Conservation (phyloP, 2,797 vertebrate genomes). For the Danio albolineatus region DNA sequence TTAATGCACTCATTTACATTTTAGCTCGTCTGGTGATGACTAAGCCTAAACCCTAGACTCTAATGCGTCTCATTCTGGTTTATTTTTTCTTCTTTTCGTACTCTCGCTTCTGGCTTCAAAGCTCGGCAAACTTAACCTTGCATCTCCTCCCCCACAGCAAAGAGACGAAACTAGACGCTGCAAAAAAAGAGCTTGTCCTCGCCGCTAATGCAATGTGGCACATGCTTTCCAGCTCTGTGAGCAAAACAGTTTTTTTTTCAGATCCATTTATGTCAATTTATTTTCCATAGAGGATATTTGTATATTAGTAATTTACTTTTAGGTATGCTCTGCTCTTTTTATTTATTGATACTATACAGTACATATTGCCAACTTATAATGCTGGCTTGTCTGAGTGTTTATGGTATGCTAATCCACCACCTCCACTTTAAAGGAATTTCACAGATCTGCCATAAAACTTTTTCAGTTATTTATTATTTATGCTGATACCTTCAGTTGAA, state of each 20-base stretch:
- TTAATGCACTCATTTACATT: not conserved
- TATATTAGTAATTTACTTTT: not conserved
- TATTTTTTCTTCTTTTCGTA: not conserved
- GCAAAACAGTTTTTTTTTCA: not conserved
- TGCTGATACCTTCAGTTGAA: no score
- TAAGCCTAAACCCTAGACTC: not conserved
- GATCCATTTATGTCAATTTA: slow-evolving; percentile 46
- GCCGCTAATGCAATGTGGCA: slow-evolving; percentile 33
- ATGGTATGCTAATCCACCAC: not conserved
- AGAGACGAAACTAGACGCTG: not conserved
- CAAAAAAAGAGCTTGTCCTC: not conserved
- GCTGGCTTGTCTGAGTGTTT: not conserved
- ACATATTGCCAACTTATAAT: slow-evolving; percentile 30
- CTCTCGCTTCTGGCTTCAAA: slow-evolving; percentile 34
- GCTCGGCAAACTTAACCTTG: slow-evolving; percentile 39
- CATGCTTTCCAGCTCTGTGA: slow-evolving; percentile 1
- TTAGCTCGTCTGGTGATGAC: slow-evolving; percentile 17
- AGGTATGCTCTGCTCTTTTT: slow-evolving; percentile 4
- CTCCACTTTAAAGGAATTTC: not conserved
- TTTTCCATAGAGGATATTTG: slow-evolving; percentile 38
- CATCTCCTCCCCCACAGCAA: slow-evolving; percentile 13
- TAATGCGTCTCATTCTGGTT: slow-evolving; percentile 24
- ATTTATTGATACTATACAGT: slow-evolving; percentile 38
- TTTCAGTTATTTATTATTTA: not conserved
- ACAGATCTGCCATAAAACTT: not conserved